Evolutionary conservation across 1,140 invertebrate genomes (phyloP).

Genomic region (Pseudomyrmex cubaensis): DNA sequence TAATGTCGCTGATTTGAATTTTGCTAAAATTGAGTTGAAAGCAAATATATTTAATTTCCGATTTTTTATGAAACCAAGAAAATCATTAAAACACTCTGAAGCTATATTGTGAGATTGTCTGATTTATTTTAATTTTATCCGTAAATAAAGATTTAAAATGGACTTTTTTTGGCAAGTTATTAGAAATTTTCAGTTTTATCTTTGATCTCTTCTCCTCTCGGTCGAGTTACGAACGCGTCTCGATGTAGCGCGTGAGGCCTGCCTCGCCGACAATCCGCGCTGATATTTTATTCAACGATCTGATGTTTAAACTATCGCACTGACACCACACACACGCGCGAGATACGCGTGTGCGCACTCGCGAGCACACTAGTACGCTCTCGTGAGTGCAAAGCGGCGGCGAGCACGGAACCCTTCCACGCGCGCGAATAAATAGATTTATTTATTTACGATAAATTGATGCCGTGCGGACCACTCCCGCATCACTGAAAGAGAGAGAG

Average conservation of each 20-base stretch:
- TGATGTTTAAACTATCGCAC: conserved; percentile 80
- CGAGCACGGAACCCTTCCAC: conserved; percentile 63
- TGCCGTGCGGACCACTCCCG: conserved; percentile 69
- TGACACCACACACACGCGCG: conserved; percentile 62
- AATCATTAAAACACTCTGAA: background rate
- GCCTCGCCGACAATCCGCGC: conserved; percentile 64
- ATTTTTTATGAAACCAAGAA: background rate
- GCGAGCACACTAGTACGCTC: conserved; percentile 50
- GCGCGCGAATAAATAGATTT: conserved; percentile 82
- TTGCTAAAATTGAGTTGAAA: background rate
- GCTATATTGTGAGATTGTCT: background rate
- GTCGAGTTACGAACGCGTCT: conserved; percentile 11
- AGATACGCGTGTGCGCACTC: background rate
- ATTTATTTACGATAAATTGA: conserved; percentile 84
- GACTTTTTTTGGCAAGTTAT: background rate
- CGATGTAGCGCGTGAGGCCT: conserved; percentile 20
- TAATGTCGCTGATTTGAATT: background rate
- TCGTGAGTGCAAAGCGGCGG: conserved; percentile 40
- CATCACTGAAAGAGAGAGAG: conserved; percentile 25
- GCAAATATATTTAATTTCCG: background rate
- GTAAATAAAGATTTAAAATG: background rate
- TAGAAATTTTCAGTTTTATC: conserved; percentile 3
- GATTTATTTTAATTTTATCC: conserved; percentile 4
- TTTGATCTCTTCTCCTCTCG: background rate
- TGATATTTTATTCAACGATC: conserved; percentile 81